Base-by-base conservation (phyloP, 1,140 invertebrate species). In the Artemia franciscana region DNA sequence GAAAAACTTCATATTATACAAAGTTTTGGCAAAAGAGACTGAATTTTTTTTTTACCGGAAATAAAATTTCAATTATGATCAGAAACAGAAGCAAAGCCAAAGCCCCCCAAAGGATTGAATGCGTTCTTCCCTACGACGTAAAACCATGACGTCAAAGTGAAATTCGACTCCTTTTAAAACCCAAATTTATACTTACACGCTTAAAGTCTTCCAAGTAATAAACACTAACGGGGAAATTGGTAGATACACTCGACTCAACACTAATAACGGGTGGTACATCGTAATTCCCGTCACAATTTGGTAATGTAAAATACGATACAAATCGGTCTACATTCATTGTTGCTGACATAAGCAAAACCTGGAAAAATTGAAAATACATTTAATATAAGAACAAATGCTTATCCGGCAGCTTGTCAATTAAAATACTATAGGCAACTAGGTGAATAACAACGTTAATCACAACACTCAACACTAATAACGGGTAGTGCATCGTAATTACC, bases 131-230 rank as follows among this genome's bases (percentile, higher is more conserved):
- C n/a, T n/a, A n/a, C n/a, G n/a, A n/a, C n/a, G n/a, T n/a, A n/a
- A n/a, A n/a, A n/a, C n/a, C n/a, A n/a, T n/a, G n/a, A n/a, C n/a
- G n/a, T n/a, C n/a, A n/a, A n/a, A n/a, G n/a, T n/a, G n/a, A n/a
- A n/a, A n/a, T n/a, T n/a, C n/a, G n/a, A n/a, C n/a, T n/a, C n/a
- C n/a, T n/a, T n/a, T n/a, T n/a, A n/a, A n/a, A n/a, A n/a, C n/a
- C n/a, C n/a, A n/a, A n/a, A n/a, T n/a, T n/a, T n/a, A n/a, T n/a
- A n/a, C n/a, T n/a, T n/a, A n/a, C n/a, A n/a, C n/a, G n/a, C n/a
- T n/a, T n/a, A 24, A 82, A 72, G 64, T 84, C 79, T 71, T 82
- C 82, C 63, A 91, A 73, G 71, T 89, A 90, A 68, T 77, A 84
- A 26, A 76, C 78, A 24, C 76, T 76, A 15, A 85, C 75, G 12